Conservation (phyloP, 2,113 vertebrate genomes). For the Forbesichthys papilliferus region DNA sequence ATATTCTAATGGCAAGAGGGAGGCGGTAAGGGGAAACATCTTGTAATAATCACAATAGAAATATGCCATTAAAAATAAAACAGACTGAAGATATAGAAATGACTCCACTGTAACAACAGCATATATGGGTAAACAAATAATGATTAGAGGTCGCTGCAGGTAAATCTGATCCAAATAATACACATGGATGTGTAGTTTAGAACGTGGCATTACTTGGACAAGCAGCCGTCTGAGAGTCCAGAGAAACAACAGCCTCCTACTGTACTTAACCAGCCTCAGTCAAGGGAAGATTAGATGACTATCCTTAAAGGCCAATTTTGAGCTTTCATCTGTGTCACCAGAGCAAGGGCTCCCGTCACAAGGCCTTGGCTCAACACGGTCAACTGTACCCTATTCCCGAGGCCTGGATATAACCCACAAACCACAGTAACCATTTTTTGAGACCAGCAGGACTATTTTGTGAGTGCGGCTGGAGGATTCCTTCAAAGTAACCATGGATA, state of each 20-base stretch:
- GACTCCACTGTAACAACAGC: constrained; percentile 23
- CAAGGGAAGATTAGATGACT: constrained; percentile 30
- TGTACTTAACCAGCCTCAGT: neutral
- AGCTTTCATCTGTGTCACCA: constrained; percentile 44
- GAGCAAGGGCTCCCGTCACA: neutral
- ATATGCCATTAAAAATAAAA: constrained; percentile 24
- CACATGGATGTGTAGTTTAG: constrained; percentile 10
- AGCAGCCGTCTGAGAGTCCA: neutral
- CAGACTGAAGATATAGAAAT: constrained; percentile 27
- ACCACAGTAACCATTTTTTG: neutral
- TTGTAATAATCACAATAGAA: constrained; percentile 26
- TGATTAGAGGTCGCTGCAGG: neutral
- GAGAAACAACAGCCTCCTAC: constrained; percentile 7
- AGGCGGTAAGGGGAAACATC: constrained; percentile 16
- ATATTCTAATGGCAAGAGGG: constrained; percentile 19
- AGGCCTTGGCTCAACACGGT: constrained; percentile 26
- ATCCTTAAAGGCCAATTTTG: constrained; percentile 44
- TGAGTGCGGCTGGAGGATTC: neutral
- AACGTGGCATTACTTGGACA: constrained; percentile 2
- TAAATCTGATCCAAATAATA: constrained; percentile 22
- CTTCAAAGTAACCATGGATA: neutral
- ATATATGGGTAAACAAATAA: constrained; percentile 20
- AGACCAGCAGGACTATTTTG: neutral
- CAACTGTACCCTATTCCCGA: constrained; percentile 19
- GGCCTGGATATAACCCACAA: constrained; percentile 13